phyloP scores from a whole-genome alignment of 1,140 invertebrate species.

The Lepidurus packardi region DNA sequence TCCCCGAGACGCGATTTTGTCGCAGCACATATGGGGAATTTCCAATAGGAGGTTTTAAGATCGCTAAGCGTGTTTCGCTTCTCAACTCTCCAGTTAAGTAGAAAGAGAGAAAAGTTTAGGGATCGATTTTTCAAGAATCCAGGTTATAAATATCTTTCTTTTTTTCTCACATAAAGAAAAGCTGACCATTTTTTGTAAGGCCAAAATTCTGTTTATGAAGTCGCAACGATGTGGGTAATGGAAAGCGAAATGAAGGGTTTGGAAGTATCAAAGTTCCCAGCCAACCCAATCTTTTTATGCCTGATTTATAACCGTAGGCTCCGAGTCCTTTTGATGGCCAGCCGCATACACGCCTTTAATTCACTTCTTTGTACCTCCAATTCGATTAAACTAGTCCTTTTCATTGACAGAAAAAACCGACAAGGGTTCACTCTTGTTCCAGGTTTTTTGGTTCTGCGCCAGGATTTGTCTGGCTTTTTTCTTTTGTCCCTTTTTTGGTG shows the following conservation, averaged over 20 bases:
- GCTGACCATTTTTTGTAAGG: neutral
- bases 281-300: neutral
- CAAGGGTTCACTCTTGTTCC: neutral
- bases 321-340: neutral
- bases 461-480: neutral
- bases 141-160: neutral
- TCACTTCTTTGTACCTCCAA: neutral
- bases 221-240: neutral
- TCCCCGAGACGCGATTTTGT: neutral
- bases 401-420: neutral
- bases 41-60: constrained; percentile 10
- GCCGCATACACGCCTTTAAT: constrained; percentile 8
- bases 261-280: neutral
- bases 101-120: neutral
- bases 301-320: neutral
- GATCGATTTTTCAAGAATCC: neutral
- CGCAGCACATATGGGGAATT: constrained; percentile 8
- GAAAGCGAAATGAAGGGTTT: neutral
- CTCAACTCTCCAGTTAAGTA: neutral
- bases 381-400: neutral
- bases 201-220: neutral
- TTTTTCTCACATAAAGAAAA: neutral
- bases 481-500: neutral
- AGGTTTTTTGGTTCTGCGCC: constrained; percentile 6
- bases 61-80: constrained; percentile 7